Base-by-base conservation (phyloP, 2,797 vertebrate genomes). In the Phyllotis vaccarum region DNA sequence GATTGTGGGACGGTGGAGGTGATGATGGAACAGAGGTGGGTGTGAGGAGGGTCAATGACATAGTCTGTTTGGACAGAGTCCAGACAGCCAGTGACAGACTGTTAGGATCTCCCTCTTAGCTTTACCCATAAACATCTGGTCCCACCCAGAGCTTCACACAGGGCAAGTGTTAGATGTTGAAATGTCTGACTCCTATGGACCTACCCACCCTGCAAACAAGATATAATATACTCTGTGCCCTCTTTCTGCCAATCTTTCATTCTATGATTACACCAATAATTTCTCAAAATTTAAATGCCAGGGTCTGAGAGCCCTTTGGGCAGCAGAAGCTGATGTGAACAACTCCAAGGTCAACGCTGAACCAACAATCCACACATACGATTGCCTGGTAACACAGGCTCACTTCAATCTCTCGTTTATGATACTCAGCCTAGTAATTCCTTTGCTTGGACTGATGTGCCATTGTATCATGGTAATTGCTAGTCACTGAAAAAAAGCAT, bases 401-500 rank as follows among this genome's bases (percentile, higher is more conserved):
- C 31, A 40, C 72, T 70, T 82, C 46, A 66, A 56, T 34, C 21
- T 87, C 54, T n/a, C 8, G 21, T 37, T n/a, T 24, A 14, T 66
- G 49, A 78, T 16, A 76, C 43, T 91, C 0, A 2, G 72, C n/a
- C 86, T 70, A 64, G 31, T 64, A 52, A 92, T 81, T 76, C 76
- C 72, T 78, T 81, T 86, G 49, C 79, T 92, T 88, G 93, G 78
- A 88, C 46, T 68, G 37, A 81, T 60, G 31, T 58, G 83, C 80
- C 34, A 75, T 95, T 81, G 49, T 66, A 29, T 74, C 31, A 60
- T 2, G 82, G 90, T 56, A 87, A 76, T 72, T 89, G 70, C 54
- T 43, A 29, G 24, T 52, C 14, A 52, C 85, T 16, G 43, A 76
- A 75, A 81, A 37, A 10, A 75, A 76, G 6, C 66, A 54, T 43